Percentiles rank a stretch among this genome's conserved stretches.
Evolutionary conservation across 2,888 invertebrate genomes (phyloP).

Genomic region (Mythimna loreyi): DNA sequence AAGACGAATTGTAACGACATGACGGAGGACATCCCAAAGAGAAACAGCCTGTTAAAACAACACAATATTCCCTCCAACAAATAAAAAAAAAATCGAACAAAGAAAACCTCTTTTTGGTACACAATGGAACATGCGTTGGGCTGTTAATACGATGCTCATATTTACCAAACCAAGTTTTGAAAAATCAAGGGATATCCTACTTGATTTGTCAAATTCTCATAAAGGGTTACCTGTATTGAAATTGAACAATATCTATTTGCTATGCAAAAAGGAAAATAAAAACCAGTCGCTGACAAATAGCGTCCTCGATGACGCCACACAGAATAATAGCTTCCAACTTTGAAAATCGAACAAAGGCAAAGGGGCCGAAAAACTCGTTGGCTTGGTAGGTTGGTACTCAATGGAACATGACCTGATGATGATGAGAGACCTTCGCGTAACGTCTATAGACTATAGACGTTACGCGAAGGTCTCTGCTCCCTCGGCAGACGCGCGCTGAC

Average conservation of each 20-base stretch:
- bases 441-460: slow-evolving; percentile 66
- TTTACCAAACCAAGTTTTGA: slow-evolving; percentile 34
- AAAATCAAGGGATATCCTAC: slow-evolving; percentile 13
- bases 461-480: slow-evolving; percentile 85
- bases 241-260: background rate
- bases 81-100: slow-evolving; percentile 59
- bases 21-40: slow-evolving; percentile 28
- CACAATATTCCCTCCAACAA: slow-evolving; percentile 59
- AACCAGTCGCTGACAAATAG: slow-evolving; percentile 15
- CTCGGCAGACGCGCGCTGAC: slow-evolving; percentile 87
- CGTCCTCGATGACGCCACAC: slow-evolving; percentile 64
- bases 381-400: slow-evolving; percentile 60
- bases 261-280: background rate
- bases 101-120: slow-evolving; percentile 64
- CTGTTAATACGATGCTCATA: slow-evolving; percentile 49
- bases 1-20: slow-evolving; percentile 19
- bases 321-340: slow-evolving; percentile 52
- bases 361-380: slow-evolving; percentile 53
- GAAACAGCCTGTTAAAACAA: slow-evolving; percentile 59
- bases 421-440: too few relatives aligned
- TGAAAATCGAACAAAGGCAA: slow-evolving; percentile 64
- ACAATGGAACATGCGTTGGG: slow-evolving; percentile 64
- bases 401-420: slow-evolving; percentile 69
- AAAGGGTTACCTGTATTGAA: slow-evolving; percentile 8
- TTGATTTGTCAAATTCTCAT: slow-evolving; percentile 14